A percentile compares a stretch with the other conserved stretches of the same genome.
These are phyloP conservation scores for Cynocephalus volans DNA, from an alignment of 2,113 vertebrate species.

Conservation along the genomic window DNA sequence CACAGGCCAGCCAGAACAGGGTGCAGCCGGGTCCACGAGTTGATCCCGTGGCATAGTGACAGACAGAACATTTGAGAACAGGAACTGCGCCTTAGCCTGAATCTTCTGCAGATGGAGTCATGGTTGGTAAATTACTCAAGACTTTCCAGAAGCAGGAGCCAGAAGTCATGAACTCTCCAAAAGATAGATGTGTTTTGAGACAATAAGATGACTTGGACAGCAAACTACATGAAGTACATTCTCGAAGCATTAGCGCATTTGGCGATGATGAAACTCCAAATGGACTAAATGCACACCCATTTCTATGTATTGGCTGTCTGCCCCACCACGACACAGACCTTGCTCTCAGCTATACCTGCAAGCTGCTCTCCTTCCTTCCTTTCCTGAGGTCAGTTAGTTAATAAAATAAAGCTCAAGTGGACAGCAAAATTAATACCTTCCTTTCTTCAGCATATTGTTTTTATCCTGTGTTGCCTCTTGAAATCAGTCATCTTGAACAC, in stretches of 20 bases:
- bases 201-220: conserved; percentile 46
- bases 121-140: background rate
- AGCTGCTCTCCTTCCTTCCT: background rate
- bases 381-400: background rate
- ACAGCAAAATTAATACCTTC: background rate
- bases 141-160: conserved; percentile 55
- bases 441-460: background rate
- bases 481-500: background rate
- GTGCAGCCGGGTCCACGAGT: too few relatives aligned
- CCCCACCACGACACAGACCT: background rate
- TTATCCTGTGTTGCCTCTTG: background rate
- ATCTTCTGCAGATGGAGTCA: background rate
- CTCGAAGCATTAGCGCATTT: background rate
- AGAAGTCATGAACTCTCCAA: conserved; percentile 32
- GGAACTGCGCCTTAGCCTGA: background rate
- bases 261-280: background rate
- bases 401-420: background rate
- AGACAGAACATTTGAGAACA: background rate
- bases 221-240: conserved; percentile 37
- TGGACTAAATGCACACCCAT: background rate
- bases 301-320: background rate
- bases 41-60: too few relatives aligned
- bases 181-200: conserved; percentile 37
- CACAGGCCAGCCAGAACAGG: too few relatives aligned
- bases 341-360: background rate